Evolutionary conservation across 1,140 invertebrate species (phyloP).

Genomic region (Agrypnia vestita): DNA sequence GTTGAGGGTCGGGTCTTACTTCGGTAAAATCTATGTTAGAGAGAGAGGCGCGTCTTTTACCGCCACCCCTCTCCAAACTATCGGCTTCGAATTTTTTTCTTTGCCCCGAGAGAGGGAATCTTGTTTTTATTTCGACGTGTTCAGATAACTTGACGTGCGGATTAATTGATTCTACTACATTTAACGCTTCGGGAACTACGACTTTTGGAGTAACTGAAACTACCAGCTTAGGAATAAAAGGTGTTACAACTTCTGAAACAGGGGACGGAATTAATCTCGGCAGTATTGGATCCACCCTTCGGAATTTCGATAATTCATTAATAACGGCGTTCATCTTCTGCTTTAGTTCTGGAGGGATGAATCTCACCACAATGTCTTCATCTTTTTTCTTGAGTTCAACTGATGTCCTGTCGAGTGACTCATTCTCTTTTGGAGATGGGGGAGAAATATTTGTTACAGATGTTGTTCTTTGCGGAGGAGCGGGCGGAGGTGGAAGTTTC

Average conservation of each 20-base stretch:
- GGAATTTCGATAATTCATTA: slow-evolving; percentile 71
- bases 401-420: background rate
- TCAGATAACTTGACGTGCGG: slow-evolving; percentile 30
- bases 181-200: slow-evolving; percentile 66
- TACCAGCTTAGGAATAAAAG: slow-evolving; percentile 61
- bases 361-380: slow-evolving; percentile 61
- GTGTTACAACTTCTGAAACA: slow-evolving; percentile 62
- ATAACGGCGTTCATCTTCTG: slow-evolving; percentile 76
- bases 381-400: slow-evolving; percentile 51
- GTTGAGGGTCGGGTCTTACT: slow-evolving; percentile 41
- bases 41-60: slow-evolving; percentile 64
- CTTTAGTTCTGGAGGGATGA: slow-evolving; percentile 71
- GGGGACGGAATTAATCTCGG: slow-evolving; percentile 56
- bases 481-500: slow-evolving; percentile 70
- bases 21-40: slow-evolving; percentile 51
- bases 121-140: slow-evolving; percentile 36
- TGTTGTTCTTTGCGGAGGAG: slow-evolving; percentile 61
- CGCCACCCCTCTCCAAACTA: slow-evolving; percentile 79
- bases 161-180: slow-evolving; percentile 33
- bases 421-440: slow-evolving; percentile 4
- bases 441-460: background rate
- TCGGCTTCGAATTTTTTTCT: slow-evolving; percentile 79
- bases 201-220: slow-evolving; percentile 65
- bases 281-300: slow-evolving; percentile 65
- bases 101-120: slow-evolving; percentile 3